These are phyloP conservation scores for Amiota minor DNA, from an alignment of 2,888 invertebrate species.

Conservation along the genomic window DNA sequence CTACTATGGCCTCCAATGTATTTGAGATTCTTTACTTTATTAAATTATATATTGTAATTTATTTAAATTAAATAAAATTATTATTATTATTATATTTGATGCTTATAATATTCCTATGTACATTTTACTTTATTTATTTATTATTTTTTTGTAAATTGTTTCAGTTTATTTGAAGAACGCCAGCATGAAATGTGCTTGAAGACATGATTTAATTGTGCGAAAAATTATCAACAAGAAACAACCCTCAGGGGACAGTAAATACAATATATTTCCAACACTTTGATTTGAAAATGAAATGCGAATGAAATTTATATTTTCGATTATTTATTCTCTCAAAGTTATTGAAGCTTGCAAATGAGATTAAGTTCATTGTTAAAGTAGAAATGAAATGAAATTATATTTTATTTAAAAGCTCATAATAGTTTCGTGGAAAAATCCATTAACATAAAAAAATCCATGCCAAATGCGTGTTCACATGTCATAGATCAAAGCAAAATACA, in stretches of 20 bases:
- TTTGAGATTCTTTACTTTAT: too few species aligned
- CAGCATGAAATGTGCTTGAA: conserved; percentile 6
- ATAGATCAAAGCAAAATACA: conserved; percentile 22
- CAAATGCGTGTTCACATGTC: conserved; percentile 17
- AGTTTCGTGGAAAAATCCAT: neutral
- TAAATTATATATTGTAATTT: too few species aligned
- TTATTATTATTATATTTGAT: too few species aligned
- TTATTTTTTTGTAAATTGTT: neutral
- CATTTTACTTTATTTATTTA: neutral
- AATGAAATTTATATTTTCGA: too few species aligned
- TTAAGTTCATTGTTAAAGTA: too few species aligned
- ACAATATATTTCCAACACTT: too few species aligned
- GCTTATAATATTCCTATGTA: neutral
- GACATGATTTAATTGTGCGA: conserved; percentile 26
- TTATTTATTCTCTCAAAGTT: too few species aligned
- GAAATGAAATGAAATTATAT: neutral
- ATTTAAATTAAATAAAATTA: too few species aligned
- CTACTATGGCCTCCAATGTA: too few species aligned
- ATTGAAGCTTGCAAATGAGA: too few species aligned
- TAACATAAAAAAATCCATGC: neutral
- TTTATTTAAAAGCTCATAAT: neutral
- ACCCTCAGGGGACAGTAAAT: too few species aligned
- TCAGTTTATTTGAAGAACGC: neutral
- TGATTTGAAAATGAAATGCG: too few species aligned
- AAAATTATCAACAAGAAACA: neutral